Evolutionary conservation across 2,797 vertebrate species (phyloP).

Genomic region (Muraenolepis orangiensis): DNA sequence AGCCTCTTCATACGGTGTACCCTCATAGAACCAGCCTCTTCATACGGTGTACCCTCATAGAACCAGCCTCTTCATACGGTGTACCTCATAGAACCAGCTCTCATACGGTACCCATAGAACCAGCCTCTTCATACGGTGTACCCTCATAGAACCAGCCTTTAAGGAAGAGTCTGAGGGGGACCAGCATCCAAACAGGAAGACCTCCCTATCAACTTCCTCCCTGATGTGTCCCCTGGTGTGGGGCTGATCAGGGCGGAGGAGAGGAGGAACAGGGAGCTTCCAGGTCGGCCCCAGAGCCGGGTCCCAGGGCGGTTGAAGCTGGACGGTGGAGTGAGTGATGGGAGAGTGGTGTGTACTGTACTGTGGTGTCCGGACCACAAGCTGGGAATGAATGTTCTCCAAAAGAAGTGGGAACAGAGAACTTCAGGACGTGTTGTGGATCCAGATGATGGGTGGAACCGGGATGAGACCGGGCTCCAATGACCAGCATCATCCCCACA

Average conservation of each 20-base stretch:
- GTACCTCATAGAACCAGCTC: no score
- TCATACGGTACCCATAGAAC: no score
- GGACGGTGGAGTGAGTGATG: conserved; percentile 21
- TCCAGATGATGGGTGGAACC: neutral
- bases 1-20: conserved; percentile 32
- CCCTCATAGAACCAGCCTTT: conserved; percentile 52
- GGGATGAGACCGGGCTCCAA: neutral
- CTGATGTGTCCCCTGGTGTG: conserved; percentile 48
- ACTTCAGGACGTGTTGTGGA: neutral
- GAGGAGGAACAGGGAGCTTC: conserved; percentile 50
- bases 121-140: conserved; percentile 32
- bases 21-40: no score
- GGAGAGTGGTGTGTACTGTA: conserved; percentile 18
- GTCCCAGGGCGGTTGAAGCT: conserved; percentile 15
- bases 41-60: conserved; percentile 28
- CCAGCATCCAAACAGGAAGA: no score
- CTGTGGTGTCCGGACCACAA: conserved; percentile 31
- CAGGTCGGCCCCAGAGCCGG: conserved; percentile 43
- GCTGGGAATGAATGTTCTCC: conserved; percentile 2
- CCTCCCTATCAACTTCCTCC: conserved; percentile 60
- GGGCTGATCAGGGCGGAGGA: conserved; percentile 38
- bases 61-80: no score
- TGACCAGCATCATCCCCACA: no score
- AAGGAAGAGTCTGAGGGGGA: conserved; percentile 52
- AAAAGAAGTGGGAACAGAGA: conserved; percentile 1